A percentile compares a stretch with the other conserved stretches of the same genome.
Conservation (phyloP, 2,797 vertebrate genomes). For the Sebastes umbrosus region DNA sequence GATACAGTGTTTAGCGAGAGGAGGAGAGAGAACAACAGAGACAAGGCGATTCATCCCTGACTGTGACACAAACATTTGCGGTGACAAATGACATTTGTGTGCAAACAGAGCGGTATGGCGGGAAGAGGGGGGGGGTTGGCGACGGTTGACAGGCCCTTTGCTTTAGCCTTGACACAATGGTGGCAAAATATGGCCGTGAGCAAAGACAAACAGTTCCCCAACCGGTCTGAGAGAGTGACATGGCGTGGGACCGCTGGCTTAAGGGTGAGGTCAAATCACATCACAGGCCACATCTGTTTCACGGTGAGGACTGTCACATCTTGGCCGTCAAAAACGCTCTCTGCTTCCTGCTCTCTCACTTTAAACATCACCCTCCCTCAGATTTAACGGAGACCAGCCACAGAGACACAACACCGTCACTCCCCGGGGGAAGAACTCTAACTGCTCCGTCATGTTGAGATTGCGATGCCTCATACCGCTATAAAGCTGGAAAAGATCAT, state of each 20-base stretch:
- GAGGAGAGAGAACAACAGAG: background rate
- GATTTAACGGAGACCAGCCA: background rate
- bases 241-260: background rate
- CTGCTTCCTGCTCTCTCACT: background rate
- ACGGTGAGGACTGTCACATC: background rate
- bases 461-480: background rate
- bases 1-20: constrained; percentile 13
- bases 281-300: constrained; percentile 14
- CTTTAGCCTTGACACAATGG: background rate
- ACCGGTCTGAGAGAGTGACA: background rate
- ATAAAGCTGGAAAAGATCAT: background rate
- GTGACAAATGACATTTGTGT: constrained; percentile 15
- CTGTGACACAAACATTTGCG: background rate
- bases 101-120: background rate
- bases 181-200: background rate
- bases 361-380: background rate
- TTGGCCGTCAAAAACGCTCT: background rate
- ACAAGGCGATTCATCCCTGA: background rate
- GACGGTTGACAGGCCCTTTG: background rate
- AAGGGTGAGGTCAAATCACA: constrained; percentile 2
- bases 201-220: background rate
- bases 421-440: background rate
- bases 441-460: background rate
- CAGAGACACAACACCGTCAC: background rate
- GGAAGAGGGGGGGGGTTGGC: no score